These are phyloP conservation scores for Gymnothorax javanicus DNA, from an alignment of 2,797 vertebrate species.

Conservation along the genomic window DNA sequence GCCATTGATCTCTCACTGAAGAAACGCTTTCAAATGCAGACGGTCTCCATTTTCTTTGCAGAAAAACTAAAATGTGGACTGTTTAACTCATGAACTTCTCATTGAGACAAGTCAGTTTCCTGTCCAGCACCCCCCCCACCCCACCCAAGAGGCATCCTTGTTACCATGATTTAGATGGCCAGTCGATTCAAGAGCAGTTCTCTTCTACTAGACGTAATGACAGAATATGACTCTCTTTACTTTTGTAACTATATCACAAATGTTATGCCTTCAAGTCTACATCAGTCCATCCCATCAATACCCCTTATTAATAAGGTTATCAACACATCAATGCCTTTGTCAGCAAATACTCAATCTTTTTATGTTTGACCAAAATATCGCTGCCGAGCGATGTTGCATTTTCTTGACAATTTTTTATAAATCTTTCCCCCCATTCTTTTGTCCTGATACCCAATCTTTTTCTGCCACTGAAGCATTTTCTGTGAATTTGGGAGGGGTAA, in stretches of 20 bases:
- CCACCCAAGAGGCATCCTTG: too few relatives aligned
- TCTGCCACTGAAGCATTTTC: too few relatives aligned
- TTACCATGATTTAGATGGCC: background rate
- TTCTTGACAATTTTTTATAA: too few relatives aligned
- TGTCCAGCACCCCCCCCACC: too few relatives aligned
- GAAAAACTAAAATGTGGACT: background rate
- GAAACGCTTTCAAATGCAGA: background rate
- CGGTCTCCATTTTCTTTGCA: constrained; percentile 1
- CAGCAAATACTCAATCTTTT: background rate
- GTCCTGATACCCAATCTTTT: too few relatives aligned
- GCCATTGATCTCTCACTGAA: background rate
- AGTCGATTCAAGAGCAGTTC: background rate
- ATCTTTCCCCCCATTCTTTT: too few relatives aligned
- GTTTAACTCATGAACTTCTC: constrained; percentile 5
- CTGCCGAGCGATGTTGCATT: background rate
- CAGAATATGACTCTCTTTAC: too few relatives aligned
- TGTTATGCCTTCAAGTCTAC: too few relatives aligned
- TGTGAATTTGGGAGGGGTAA: background rate
- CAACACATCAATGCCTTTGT: background rate
- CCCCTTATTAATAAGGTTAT: background rate
- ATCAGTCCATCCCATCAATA: background rate
- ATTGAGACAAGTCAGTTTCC: background rate
- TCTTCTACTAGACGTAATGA: too few relatives aligned
- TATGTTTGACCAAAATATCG: background rate
- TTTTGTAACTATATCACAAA: too few relatives aligned